Evolutionary conservation across 2,888 invertebrate species (phyloP).

Genomic region (Copidosoma aretas): DNA sequence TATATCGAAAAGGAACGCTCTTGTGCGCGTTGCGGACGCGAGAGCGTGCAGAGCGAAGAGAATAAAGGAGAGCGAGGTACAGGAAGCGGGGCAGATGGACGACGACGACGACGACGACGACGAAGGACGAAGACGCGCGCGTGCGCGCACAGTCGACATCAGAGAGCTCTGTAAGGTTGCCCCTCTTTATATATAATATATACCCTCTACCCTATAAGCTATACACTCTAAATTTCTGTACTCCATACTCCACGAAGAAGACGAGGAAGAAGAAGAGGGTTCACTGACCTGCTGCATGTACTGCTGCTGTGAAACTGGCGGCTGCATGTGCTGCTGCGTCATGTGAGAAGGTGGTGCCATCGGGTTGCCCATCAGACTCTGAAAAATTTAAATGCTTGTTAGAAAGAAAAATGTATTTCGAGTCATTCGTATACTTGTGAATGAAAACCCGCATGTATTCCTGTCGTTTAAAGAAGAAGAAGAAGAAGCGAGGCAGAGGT

Average conservation of each 20-base stretch:
- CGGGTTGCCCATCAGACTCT: slow-evolving; percentile 57
- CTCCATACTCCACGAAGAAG: too few relatives aligned
- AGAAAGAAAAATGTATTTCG: not conserved
- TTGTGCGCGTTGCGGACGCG: not conserved
- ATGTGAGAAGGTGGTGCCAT: slow-evolving; percentile 59
- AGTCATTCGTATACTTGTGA: too few relatives aligned
- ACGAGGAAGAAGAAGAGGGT: slow-evolving; percentile 21
- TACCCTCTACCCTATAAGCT: too few relatives aligned
- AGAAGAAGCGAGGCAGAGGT: too few relatives aligned
- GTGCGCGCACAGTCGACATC: not conserved
- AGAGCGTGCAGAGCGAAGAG: not conserved
- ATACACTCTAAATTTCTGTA: too few relatives aligned
- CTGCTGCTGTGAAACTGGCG: slow-evolving; percentile 60
- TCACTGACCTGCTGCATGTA: slow-evolving; percentile 62
- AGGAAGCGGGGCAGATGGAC: not conserved
- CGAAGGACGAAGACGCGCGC: not conserved
- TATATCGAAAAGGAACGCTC: not conserved
- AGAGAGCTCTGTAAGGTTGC: not conserved
- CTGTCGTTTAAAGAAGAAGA: too few relatives aligned
- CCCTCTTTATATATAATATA: too few relatives aligned
- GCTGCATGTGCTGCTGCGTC: slow-evolving; percentile 52
- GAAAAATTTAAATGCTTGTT: slow-evolving; percentile 35
- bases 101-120: too few relatives aligned
- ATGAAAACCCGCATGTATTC: too few relatives aligned
- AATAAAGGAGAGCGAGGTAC: not conserved